Evolutionary conservation across 2,888 invertebrate genomes (phyloP), one percentile per base, ranked within the genome.

Genomic region (Noctua janthina): DNA sequence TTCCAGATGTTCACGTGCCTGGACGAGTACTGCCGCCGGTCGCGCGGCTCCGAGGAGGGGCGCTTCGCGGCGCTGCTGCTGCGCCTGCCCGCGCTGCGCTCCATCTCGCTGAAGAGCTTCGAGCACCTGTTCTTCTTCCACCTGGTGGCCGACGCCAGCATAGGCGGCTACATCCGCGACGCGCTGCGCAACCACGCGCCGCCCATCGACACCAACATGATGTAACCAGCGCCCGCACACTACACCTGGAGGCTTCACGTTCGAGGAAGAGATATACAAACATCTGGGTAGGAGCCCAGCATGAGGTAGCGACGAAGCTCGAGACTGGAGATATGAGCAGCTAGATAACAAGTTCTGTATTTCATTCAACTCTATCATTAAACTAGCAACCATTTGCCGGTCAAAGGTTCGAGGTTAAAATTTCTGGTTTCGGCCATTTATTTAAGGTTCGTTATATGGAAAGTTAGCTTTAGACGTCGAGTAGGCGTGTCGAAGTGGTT

Each of bases 91-190:
- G 98, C 99, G 46, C 97, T 99, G 71, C 98, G 99, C 82, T 99
- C 99, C 87, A 99, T 99, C 92, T 99, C 99, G 79, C 98, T 99
- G 74, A 99, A 99, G 96, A 99, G 99, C 96, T 97, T 99, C 92
- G 99, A 99, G 95, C 99, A 99, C 96, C 97, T 99, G 88, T 99
- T 99, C 97, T 99, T 99, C 97, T 99, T 99, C 97, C 98, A 99
- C 93, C 97, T 99, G 84, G 98, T 99, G 91, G 98, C 99, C 62
- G 99, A 99, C 90, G 98, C 98, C 82, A 98, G 98, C 87, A 98
- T 99, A 92, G 98, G 99, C 93, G 98, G 98, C 74, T 99, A 99
- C 95, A 98, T 99, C 82, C 97, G 98, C 89, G 98, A 99, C 91
- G 98, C 98, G 97, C 97, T 99, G 82, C 93, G 96, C 79, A 93